phyloP scores from a whole-genome alignment of 2,888 invertebrate genomes.

The Frankliniella intonsa region DNA sequence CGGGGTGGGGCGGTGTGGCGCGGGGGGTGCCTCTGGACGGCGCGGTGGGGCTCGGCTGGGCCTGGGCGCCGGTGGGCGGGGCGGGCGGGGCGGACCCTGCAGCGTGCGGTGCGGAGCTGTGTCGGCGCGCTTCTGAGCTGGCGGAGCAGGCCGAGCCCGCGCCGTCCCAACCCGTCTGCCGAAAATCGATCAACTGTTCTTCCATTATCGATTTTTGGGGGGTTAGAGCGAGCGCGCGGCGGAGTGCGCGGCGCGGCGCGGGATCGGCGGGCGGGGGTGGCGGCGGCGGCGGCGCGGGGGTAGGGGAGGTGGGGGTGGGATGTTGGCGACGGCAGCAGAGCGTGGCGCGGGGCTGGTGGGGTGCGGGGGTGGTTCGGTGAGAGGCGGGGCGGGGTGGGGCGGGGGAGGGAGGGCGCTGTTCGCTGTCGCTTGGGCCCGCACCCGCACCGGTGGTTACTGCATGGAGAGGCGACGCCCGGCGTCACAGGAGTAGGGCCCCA shows the following conservation, averaged over 20 bases:
- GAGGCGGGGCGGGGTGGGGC: not conserved
- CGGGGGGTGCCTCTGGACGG: not conserved
- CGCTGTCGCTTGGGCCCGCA: not conserved
- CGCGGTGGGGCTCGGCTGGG: not conserved
- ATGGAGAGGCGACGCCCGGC: no score
- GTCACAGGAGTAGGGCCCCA: no score
- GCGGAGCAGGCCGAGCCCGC: not conserved
- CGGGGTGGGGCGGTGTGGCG: not conserved
- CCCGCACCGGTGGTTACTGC: no score
- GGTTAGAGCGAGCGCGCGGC: slow-evolving; percentile 1
- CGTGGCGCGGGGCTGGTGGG: not conserved
- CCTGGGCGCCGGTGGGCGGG: not conserved
- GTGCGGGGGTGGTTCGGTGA: not conserved
- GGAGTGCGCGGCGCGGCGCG: not conserved
- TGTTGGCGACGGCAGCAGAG: not conserved
- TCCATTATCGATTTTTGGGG: slow-evolving; percentile 23
- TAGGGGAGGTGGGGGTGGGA: not conserved
- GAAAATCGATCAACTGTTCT: slow-evolving; percentile 23
- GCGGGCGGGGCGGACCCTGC: not conserved
- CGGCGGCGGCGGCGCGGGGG: not conserved
- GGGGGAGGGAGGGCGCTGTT: not conserved
- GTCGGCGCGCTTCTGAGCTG: slow-evolving; percentile 6
- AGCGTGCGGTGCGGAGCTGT: slow-evolving; percentile 8
- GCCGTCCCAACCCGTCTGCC: slow-evolving; percentile 10
- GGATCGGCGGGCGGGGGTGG: not conserved